phyloP scores from a whole-genome alignment of 1,140 invertebrate genomes.

The Drosophila pectinifera region DNA sequence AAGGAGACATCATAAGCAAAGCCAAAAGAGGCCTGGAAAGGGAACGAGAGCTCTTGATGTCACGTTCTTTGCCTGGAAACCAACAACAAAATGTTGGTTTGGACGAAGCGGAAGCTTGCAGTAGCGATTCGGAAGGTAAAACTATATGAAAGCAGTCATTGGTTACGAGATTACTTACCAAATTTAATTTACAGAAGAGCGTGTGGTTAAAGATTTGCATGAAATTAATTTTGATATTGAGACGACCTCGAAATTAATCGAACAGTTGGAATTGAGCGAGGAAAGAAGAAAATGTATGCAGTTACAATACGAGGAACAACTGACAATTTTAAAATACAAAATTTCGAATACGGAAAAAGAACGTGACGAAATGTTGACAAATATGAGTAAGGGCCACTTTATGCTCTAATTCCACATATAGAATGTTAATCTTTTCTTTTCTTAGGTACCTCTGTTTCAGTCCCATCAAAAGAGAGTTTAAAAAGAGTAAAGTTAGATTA shows the following conservation, averaged over 20 bases:
- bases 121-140: constrained; percentile 86
- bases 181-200: constrained; percentile 49
- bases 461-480: constrained; percentile 90
- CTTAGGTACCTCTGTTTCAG: constrained; percentile 42
- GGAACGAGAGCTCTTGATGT: constrained; percentile 77
- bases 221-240: constrained; percentile 95
- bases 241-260: constrained; percentile 96
- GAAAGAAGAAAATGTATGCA: constrained; percentile 92
- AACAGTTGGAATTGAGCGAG: constrained; percentile 96
- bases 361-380: constrained; percentile 94
- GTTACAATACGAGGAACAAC: constrained; percentile 97
- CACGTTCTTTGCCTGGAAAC: constrained; percentile 63
- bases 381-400: constrained; percentile 54
- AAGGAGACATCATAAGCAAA: constrained; percentile 85
- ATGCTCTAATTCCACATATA: neutral
- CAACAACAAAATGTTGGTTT: constrained; percentile 86
- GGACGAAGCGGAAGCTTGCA: constrained; percentile 85
- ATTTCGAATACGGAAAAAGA: constrained; percentile 97
- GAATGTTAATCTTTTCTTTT: neutral
- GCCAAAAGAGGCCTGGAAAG: constrained; percentile 87
- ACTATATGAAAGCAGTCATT: too few relatives aligned
- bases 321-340: constrained; percentile 93
- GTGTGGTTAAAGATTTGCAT: constrained; percentile 90
- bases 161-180: too few relatives aligned
- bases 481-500: constrained; percentile 96